Percentiles rank a stretch among this genome's conserved stretches.
Conservation (phyloP, 2,888 invertebrate genomes). For the Ophion obscuratus region DNA sequence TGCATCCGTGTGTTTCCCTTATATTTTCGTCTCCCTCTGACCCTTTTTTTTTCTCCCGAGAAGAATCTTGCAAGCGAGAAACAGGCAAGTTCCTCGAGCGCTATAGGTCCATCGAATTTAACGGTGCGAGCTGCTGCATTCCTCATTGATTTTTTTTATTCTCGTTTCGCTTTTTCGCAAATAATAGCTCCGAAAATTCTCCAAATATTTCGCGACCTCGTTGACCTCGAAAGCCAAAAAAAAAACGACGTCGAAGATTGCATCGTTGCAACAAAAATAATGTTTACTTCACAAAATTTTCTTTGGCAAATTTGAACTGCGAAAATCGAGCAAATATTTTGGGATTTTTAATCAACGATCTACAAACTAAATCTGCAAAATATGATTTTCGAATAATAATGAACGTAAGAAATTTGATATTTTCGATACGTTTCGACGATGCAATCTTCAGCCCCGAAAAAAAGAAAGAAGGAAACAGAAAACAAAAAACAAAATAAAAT, state of each 20-base stretch:
- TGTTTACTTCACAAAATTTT: slow-evolving; percentile 6
- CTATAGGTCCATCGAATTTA: slow-evolving; percentile 57
- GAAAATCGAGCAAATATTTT: too few relatives aligned
- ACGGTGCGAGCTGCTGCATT: slow-evolving; percentile 57
- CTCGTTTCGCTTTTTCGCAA: slow-evolving; percentile 9
- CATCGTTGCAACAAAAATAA: slow-evolving; percentile 1
- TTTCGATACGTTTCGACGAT: too few relatives aligned
- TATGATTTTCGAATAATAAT: too few relatives aligned
- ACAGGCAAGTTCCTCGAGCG: slow-evolving; percentile 46
- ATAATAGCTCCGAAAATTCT: slow-evolving; percentile 62
- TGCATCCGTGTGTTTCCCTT: not conserved
- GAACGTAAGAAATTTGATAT: too few relatives aligned
- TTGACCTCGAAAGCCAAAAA: slow-evolving; percentile 8
- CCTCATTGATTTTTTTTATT: slow-evolving; percentile 4
- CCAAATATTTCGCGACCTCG: slow-evolving; percentile 60
- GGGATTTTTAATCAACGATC: too few relatives aligned
- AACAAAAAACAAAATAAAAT: too few relatives aligned
- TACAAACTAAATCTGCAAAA: too few relatives aligned
- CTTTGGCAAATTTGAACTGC: too few relatives aligned
- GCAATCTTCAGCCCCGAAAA: too few relatives aligned
- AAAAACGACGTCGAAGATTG: not conserved
- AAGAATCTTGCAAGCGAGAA: slow-evolving; percentile 45
- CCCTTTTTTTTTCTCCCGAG: slow-evolving; percentile 15
- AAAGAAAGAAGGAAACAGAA: too few relatives aligned
- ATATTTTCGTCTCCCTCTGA: slow-evolving; percentile 24